Conservation (phyloP, 2,797 vertebrate species). For the Botia kubotai region DNA sequence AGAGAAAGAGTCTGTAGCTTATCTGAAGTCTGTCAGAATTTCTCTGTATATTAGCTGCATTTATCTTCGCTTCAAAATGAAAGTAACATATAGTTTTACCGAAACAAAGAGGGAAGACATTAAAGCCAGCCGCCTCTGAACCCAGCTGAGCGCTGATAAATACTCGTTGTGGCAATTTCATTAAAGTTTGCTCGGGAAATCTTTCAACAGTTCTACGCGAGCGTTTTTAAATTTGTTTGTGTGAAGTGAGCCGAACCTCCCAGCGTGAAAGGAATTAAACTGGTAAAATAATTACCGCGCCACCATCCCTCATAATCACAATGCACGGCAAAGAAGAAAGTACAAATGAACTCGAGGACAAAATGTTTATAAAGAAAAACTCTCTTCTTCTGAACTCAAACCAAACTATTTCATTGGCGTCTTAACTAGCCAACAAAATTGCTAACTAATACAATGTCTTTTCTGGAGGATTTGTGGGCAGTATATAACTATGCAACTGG, state of each 20-base stretch:
- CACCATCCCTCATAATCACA: constrained; percentile 27
- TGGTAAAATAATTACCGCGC: constrained; percentile 70
- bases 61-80: neutral
- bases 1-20: too few species aligned
- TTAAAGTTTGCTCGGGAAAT: constrained; percentile 23
- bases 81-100: constrained; percentile 32
- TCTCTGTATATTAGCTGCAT: neutral
- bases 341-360: constrained; percentile 5
- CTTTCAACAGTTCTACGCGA: constrained; percentile 25
- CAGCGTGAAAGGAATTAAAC: constrained; percentile 65
- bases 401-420: neutral
- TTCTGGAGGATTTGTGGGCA: too few species aligned
- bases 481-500: too few species aligned
- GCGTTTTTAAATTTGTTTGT: constrained; percentile 55
- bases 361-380: neutral
- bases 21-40: neutral
- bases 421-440: neutral
- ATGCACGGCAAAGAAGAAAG: neutral
- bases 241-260: constrained; percentile 62
- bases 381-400: neutral
- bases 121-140: neutral
- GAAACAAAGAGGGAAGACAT: neutral
- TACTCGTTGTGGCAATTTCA: constrained; percentile 21
- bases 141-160: constrained; percentile 19
- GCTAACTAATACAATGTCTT: neutral